Evolutionary conservation across 1,140 invertebrate species (phyloP), one percentile per base, ranked within the genome.

Genomic region (Colletes latitarsis): DNA sequence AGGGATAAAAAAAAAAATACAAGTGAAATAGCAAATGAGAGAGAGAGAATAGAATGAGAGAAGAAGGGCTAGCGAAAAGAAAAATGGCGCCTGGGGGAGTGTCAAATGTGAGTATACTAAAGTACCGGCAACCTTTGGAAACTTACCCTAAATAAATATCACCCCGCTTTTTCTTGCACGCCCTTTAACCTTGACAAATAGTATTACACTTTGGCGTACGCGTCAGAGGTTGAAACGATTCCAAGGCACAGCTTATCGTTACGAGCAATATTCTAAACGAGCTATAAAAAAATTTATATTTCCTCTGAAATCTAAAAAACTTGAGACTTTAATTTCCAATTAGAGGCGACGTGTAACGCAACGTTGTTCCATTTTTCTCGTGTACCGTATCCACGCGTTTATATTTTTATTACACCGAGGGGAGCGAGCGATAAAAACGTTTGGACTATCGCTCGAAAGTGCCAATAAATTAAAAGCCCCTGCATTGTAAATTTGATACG

Each of bases 81-180:
- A 81, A 88, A 89, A 89, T 89, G 84, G 75, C 66, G 68, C 81
- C 77, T 60, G 58, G 30, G 69, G 76, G 86, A 64, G 78, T 86
- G 83, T 84, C 64, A 66, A 89, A 62, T 39, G 82, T 68, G 62
- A 76, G 68, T 78, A 76, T 82, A 68, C 84, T n/a, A 67, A 77
- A 79, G 14, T 46, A 46, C 39, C 19, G 62, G 49, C 39, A 68
- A 49, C 53, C 79, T 46, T 30, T 53, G 69, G 62, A 39, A 88
- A 84, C 84, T 80, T 84, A 80, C 82, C 82, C 85, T 87, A 85
- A 90, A 90, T 86, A 89, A 90, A 90, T 89, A 89, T 71, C 46
- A 30, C 43, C 14, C 80, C 75, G 41, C 46, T 84, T 84, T 83
- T 89, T 86, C 46, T 64, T 19, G 79, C 53, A 55, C 76, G 39